Base-by-base conservation (phyloP, 2,888 invertebrate species). In the Drosophila histrio region DNA sequence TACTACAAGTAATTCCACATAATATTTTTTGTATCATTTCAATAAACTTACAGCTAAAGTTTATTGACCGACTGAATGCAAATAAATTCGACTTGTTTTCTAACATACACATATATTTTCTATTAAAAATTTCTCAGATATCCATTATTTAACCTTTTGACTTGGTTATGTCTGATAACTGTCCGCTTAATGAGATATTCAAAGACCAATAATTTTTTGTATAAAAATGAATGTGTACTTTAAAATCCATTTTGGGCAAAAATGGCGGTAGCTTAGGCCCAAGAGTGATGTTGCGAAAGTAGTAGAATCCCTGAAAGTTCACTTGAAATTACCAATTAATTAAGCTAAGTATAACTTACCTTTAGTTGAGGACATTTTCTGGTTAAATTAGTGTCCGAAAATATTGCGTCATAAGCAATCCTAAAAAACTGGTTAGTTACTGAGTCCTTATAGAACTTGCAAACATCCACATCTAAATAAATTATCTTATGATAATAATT, bases 311-410 rank as follows among this genome's bases (percentile, higher is more conserved):
- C 58, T 58, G 17, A 19, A 38, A 50, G 19, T 30, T 26, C 8
- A 5, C 2, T 11, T 2, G 5, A 7, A 22, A 4, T n/a, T 11
- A 15, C 0, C 1, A 5, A 24, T 9, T 21, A 1, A 6, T 1
- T 1, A 19, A 22, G 2, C 6, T 5, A 5, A 17, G 0, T n/a
- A 2, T 2, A 6, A 41, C 28, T 4, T 0, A 49, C 58, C 50
- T 58, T 58, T 13, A 1, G 8, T 15, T 46, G 38, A 0, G 83
- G 79, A 60, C 79, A 83, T 13, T 8, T 67, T 2, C 7, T 34
- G 0, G 41, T 47, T 4, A 61, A n/a, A 38, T 60, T 72, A 6
- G 41, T 60, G 6, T 60, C 26, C 30, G 47, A 63, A 0, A 49
- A 26, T 0, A 79, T 41, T 1, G 52, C 61, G 13, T 62, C 67